Conservation (phyloP, 2,797 vertebrate species). For the Mormyrus proboscirostris region DNA sequence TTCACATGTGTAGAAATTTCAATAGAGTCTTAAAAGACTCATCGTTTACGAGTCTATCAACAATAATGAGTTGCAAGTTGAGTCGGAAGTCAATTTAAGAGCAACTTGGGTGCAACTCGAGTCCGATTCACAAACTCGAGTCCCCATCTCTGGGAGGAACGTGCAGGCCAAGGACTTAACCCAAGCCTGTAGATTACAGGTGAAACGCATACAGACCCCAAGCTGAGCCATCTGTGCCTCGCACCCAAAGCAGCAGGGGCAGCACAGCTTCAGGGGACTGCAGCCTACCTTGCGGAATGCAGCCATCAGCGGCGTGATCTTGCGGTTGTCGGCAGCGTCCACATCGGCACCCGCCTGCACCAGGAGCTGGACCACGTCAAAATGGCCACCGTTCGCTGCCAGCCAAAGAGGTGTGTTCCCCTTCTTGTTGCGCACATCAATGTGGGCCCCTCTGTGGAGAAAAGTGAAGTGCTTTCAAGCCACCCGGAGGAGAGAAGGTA, state of each 20-base stretch:
- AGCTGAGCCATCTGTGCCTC: not conserved
- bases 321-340: constrained; percentile 94
- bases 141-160: not conserved
- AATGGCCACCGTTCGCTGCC: constrained; percentile 92
- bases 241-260: not conserved
- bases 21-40: not conserved
- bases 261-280: not conserved
- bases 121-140: not conserved
- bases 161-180: not conserved
- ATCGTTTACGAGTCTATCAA: not conserved
- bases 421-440: constrained; percentile 97
- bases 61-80: not conserved
- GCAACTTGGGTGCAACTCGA: no score
- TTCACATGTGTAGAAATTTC: not conserved
- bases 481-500: not conserved
- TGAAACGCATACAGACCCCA: not conserved
- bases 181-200: not conserved
- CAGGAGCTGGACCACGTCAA: constrained; percentile 92
- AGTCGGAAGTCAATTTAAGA: not conserved
- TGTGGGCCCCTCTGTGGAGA: constrained; percentile 79
- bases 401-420: constrained; percentile 97
- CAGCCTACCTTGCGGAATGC: constrained; percentile 87
- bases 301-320: constrained; percentile 97
- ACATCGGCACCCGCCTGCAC: constrained; percentile 93
- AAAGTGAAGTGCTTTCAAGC: not conserved